These are phyloP conservation scores for Caradrina kadenii DNA, from an alignment of 2,888 invertebrate genomes.

Conservation along the genomic window DNA sequence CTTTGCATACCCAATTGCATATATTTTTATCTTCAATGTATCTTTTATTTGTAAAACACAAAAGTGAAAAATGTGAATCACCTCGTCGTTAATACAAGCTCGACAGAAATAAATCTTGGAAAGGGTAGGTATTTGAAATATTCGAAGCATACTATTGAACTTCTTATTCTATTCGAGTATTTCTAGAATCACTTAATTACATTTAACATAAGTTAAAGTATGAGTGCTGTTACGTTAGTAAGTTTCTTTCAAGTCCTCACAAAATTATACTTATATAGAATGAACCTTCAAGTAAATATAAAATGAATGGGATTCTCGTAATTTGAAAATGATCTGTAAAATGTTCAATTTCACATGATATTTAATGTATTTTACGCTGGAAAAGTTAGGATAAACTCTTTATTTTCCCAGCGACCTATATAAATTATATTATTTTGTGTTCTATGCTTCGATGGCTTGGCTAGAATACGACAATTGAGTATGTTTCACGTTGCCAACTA, in stretches of 20 bases:
- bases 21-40: constrained; percentile 1
- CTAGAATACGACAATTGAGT: constrained; percentile 39
- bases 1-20: neutral
- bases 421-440: constrained; percentile 29
- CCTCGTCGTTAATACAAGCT: neutral
- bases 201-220: neutral
- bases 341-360: constrained; percentile 6
- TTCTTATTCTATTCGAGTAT: neutral
- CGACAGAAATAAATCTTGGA: neutral
- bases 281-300: neutral
- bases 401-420: constrained; percentile 7
- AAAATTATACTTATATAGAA: neutral
- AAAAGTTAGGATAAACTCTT: neutral
- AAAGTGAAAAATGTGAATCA: neutral
- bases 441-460: constrained; percentile 35
- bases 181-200: constrained; percentile 6
- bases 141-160: constrained; percentile 8
- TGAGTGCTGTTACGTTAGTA: neutral
- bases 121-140: constrained; percentile 7
- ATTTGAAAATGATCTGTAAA: neutral
- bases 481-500: constrained; percentile 48
- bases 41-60: constrained; percentile 17
- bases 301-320: neutral
- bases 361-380: neutral
- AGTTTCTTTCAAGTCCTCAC: neutral